These are phyloP conservation scores for Catostylus mosaicus DNA, from an alignment of 30 jellyfish, hydroid and myxozoan species.

Conservation along the genomic window DNA sequence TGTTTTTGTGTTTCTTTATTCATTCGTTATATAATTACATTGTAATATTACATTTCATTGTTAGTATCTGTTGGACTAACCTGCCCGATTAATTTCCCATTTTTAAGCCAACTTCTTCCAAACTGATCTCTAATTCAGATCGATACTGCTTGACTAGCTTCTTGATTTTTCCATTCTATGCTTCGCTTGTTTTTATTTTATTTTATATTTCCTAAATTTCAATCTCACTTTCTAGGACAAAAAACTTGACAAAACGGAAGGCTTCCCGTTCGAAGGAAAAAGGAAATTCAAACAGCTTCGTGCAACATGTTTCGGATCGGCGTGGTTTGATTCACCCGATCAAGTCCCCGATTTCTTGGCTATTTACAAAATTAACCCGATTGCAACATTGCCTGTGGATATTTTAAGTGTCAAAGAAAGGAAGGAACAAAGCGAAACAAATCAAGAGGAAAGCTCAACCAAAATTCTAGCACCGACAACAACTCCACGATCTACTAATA, in stretches of 20 bases:
- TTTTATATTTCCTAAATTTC: no score
- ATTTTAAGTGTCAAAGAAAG: conserved; percentile 30
- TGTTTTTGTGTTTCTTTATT: no score
- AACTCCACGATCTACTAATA: conserved; percentile 7
- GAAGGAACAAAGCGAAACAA: conserved; percentile 14
- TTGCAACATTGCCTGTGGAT: conserved; percentile 33
- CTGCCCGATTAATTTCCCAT: no score
- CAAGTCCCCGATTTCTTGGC: conserved; percentile 59
- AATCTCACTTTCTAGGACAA: conserved; percentile 36
- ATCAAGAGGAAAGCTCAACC: conserved; percentile 9
- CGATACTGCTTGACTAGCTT: no score
- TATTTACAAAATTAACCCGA: conserved; percentile 40
- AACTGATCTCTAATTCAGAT: no score
- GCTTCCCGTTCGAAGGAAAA: conserved; percentile 62
- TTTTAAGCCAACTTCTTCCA: no score
- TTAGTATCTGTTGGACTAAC: no score
- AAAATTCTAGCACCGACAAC: conserved; percentile 1
- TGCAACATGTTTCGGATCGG: conserved; percentile 64
- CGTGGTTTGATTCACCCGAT: conserved; percentile 44
- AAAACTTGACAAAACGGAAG: conserved; percentile 66
- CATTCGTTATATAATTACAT: no score
- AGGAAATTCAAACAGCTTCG: conserved; percentile 42
- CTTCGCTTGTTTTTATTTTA: no score
- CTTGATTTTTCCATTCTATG: no score
- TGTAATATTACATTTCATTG: no score